Evolutionary conservation across 2,113 vertebrate genomes (phyloP).

Genomic region (Nothobranchius kuhntae): DNA sequence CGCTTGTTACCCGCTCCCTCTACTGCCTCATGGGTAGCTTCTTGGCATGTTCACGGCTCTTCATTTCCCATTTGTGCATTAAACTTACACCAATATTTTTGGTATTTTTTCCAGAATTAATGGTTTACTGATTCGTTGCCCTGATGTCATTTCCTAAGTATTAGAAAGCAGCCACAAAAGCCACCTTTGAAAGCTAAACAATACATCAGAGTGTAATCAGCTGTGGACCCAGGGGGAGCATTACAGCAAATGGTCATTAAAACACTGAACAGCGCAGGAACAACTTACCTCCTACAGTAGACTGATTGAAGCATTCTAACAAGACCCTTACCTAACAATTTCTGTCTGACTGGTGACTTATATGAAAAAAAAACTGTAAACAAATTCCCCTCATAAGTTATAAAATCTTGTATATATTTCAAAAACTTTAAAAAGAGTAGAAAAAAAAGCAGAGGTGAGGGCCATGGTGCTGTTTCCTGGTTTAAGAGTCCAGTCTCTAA

Average conservation of each 20-base stretch:
- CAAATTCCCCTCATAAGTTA: background rate
- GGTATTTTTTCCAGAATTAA: too few species aligned
- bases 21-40: too few species aligned
- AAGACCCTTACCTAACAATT: background rate
- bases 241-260: conserved; percentile 33
- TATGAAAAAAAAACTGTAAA: background rate
- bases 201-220: conserved; percentile 38
- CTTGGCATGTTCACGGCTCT: too few species aligned
- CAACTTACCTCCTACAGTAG: conserved; percentile 7
- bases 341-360: conserved; percentile 1
- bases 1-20: too few species aligned
- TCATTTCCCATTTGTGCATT: too few species aligned
- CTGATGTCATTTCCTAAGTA: background rate
- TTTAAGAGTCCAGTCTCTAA: too few species aligned
- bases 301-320: conserved; percentile 9
- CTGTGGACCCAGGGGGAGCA: conserved; percentile 11
- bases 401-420: background rate
- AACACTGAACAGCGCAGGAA: conserved; percentile 31
- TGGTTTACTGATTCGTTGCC: background rate
- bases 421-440: background rate
- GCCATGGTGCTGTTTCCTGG: background rate
- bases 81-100: too few species aligned
- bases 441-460: background rate
- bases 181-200: conserved; percentile 3
- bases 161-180: background rate